Evolutionary conservation across 2,113 vertebrate species (phyloP).

Genomic region (Calyptommatus sinebrachiatus): DNA sequence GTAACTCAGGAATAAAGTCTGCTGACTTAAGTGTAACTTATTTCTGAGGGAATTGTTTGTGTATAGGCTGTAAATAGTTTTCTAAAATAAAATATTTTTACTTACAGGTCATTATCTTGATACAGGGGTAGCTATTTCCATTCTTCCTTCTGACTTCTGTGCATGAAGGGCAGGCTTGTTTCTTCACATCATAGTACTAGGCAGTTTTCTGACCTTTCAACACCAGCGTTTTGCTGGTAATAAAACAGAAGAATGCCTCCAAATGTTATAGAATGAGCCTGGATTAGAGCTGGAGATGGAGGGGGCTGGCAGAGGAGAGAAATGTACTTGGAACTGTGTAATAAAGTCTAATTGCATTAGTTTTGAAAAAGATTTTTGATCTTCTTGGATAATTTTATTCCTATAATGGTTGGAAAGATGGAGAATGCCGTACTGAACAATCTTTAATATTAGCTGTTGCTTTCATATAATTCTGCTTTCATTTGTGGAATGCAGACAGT

Average conservation of each 20-base stretch:
- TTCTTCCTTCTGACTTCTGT: constrained; percentile 2
- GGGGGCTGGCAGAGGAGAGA: constrained; percentile 48
- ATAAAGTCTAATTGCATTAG: constrained; percentile 73
- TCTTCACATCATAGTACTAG: constrained; percentile 41
- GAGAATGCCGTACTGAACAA: constrained; percentile 59
- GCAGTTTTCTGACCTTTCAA: constrained; percentile 61
- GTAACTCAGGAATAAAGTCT: constrained; percentile 11
- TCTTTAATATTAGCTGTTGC: constrained; percentile 72
- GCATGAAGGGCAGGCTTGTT: constrained; percentile 45
- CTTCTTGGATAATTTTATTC: constrained; percentile 72
- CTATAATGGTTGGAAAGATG: constrained; percentile 65
- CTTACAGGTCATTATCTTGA: constrained; percentile 15
- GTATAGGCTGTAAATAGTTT: neutral
- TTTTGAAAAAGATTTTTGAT: constrained; percentile 70
- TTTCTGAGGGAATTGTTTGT: neutral
- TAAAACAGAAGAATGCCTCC: constrained; percentile 55
- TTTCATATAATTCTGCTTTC: constrained; percentile 70
- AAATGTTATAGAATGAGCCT: constrained; percentile 30
- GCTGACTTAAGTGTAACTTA: neutral
- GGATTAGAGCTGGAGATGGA: constrained; percentile 44
- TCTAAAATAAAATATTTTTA: neutral
- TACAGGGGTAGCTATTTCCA: neutral
- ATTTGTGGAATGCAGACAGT: constrained; percentile 65
- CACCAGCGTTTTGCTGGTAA: constrained; percentile 53
- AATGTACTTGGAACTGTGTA: constrained; percentile 63